phyloP scores from a whole-genome alignment of 2,888 invertebrate genomes.

The Seladonia tumulorum region DNA sequence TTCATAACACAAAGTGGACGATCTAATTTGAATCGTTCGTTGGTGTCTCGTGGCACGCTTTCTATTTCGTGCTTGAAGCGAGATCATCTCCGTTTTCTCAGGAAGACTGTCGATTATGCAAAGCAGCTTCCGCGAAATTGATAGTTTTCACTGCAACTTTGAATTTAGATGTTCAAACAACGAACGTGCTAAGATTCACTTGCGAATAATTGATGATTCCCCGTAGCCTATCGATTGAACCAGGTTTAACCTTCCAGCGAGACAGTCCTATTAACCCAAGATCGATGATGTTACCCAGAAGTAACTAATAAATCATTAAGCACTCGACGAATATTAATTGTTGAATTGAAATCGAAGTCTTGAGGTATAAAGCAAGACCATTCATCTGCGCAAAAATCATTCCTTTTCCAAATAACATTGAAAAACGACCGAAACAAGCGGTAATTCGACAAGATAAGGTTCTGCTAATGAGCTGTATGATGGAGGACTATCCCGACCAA shows the following conservation, averaged over 20 bases:
- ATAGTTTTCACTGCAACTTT: neutral
- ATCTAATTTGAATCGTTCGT: neutral
- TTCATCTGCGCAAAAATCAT: neutral
- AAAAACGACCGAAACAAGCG: neutral
- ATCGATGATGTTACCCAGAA: conserved; percentile 8
- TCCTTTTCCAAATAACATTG: neutral
- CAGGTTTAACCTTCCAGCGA: neutral
- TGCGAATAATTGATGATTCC: conserved; percentile 6
- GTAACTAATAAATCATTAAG: neutral
- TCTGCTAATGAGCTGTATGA: neutral
- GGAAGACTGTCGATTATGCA: neutral
- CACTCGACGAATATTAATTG: neutral
- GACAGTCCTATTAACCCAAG: conserved; percentile 9
- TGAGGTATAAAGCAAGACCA: neutral
- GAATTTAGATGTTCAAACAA: neutral
- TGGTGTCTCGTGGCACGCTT: too few relatives aligned
- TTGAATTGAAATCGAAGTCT: neutral
- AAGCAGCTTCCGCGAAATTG: neutral
- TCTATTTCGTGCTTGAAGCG: neutral
- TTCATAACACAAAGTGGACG: neutral
- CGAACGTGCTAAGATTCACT: conserved; percentile 2
- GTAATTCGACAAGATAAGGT: neutral
- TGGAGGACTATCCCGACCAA: neutral
- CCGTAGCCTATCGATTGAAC: neutral
- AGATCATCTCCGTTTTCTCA: neutral